Conservation (phyloP, 2,797 vertebrate genomes). For the Cyclura pinguis region DNA sequence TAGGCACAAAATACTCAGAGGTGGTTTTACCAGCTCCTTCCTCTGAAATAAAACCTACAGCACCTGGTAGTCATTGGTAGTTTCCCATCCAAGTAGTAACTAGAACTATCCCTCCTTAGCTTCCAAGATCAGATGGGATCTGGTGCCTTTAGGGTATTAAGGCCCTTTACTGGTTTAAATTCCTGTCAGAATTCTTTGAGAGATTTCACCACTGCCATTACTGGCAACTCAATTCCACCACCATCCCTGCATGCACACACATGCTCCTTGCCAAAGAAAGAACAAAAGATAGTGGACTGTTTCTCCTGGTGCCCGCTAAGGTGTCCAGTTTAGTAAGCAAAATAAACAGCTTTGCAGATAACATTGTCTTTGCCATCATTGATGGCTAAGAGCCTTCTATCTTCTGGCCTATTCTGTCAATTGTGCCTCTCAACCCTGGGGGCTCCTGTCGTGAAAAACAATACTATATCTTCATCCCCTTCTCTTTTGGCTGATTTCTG, state of each 20-base stretch:
- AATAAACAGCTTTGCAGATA: constrained; percentile 48
- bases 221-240: neutral
- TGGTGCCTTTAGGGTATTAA: no score
- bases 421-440: constrained; percentile 24
- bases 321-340: constrained; percentile 30
- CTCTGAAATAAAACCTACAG: no score
- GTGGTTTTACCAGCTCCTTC: no score
- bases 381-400: constrained; percentile 53
- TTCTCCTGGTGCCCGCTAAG: neutral
- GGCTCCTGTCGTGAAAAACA: constrained; percentile 49
- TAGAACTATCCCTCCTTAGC: no score
- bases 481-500: constrained; percentile 56
- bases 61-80: no score
- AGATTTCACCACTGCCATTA: neutral
- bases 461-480: constrained; percentile 58
- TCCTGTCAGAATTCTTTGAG: neutral
- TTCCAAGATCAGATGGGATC: no score
- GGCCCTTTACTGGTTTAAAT: neutral
- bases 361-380: constrained; percentile 55
- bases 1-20: no score
- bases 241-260: neutral
- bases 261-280: neutral
- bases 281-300: neutral
- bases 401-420: constrained; percentile 47
- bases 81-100: no score